Evolutionary conservation across 2,113 vertebrate species (phyloP).

Genomic region (Sylvilagus bachmani): DNA sequence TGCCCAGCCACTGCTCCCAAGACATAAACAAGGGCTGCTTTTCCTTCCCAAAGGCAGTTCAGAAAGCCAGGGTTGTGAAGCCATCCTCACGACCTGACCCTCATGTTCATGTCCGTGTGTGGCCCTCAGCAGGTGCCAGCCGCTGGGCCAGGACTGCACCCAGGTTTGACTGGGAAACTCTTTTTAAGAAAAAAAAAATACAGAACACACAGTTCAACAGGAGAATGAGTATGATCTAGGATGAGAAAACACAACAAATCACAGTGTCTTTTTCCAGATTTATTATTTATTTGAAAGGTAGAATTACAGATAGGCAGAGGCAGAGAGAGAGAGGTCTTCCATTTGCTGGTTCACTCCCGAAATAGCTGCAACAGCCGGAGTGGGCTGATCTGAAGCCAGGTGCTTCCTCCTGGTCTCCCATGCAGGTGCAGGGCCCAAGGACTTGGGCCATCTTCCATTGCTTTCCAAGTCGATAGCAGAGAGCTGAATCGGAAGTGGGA

Average conservation of each 20-base stretch:
- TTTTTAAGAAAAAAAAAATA: neutral
- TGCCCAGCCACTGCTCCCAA: neutral
- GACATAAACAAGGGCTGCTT: neutral
- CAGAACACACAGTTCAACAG: neutral
- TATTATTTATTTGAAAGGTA: too few species aligned
- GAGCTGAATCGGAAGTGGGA: too few species aligned
- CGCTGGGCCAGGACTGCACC: neutral
- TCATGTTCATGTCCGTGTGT: neutral
- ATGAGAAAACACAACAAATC: constrained; percentile 18
- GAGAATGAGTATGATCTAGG: neutral
- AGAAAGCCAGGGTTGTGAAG: neutral
- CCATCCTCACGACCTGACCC: neutral
- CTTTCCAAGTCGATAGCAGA: too few species aligned
- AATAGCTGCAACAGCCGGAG: too few species aligned
- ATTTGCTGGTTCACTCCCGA: too few species aligned
- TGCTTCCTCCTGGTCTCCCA: too few species aligned
- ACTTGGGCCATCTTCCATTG: too few species aligned
- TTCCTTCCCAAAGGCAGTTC: neutral
- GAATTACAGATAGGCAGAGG: too few species aligned
- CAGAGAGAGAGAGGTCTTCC: too few species aligned
- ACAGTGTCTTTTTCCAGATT: neutral
- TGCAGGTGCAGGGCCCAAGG: too few species aligned
- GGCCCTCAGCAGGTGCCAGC: neutral
- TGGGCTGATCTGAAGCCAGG: too few species aligned
- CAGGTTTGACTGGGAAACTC: neutral